phyloP scores from a whole-genome alignment of 2,113 vertebrate genomes.

The Synodontis membranacea region DNA sequence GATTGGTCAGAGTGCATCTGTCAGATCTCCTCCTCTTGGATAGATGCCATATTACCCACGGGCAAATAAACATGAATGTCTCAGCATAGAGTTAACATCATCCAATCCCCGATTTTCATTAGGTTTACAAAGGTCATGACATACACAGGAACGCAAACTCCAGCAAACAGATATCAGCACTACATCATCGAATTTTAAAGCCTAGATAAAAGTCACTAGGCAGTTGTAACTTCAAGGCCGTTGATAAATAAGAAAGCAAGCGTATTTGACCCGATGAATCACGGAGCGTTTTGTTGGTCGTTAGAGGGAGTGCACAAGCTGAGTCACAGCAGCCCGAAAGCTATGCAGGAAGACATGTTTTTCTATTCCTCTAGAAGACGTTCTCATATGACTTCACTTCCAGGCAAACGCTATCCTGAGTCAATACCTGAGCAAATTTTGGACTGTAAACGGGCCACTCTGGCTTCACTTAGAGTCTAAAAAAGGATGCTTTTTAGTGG shows the following conservation, averaged over 20 bases:
- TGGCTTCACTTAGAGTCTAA: neutral
- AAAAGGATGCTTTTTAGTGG: neutral
- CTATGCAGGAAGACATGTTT: conserved; percentile 45
- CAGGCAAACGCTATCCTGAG: neutral
- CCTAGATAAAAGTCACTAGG: conserved; percentile 31
- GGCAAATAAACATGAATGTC: neutral
- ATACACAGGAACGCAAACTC: neutral
- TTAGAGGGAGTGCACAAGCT: conserved; percentile 38
- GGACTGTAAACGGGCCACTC: neutral
- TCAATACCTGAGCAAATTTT: neutral
- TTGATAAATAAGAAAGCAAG: conserved; percentile 39
- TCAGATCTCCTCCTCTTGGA: neutral
- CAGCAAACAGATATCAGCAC: neutral
- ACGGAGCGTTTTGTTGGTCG: conserved; percentile 18
- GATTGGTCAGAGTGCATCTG: neutral
- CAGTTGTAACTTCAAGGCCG: conserved; percentile 11
- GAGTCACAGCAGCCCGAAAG: conserved; percentile 40
- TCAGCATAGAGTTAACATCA: neutral
- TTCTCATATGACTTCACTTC: neutral
- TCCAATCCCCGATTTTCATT: neutral
- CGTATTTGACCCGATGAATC: conserved; percentile 39
- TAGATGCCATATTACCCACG: too few species aligned
- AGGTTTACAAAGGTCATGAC: neutral
- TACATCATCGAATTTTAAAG: neutral
- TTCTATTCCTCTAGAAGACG: conserved; percentile 13